These are phyloP conservation scores for Chironomus riparius DNA, from an alignment of 2,888 invertebrate genomes.

Conservation along the genomic window DNA sequence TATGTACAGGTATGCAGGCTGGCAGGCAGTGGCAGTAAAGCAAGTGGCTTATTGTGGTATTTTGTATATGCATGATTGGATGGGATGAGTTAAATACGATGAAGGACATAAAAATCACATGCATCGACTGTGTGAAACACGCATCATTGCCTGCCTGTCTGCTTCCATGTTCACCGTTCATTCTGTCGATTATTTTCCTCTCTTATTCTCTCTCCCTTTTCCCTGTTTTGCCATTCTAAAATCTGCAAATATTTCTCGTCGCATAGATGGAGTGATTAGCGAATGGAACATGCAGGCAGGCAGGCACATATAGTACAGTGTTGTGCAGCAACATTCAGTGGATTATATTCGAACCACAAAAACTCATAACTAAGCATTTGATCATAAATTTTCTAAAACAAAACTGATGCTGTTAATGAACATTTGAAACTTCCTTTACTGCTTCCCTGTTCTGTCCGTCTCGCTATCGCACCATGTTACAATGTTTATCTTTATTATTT, in stretches of 20 bases:
- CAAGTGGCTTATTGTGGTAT: too few relatives aligned
- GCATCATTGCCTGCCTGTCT: neutral
- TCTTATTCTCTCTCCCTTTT: too few relatives aligned
- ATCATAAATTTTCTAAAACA: constrained; percentile 1
- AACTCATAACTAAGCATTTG: constrained; percentile 16
- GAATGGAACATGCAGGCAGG: neutral
- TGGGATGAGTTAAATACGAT: neutral
- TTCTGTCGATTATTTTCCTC: too few relatives aligned
- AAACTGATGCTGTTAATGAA: neutral
- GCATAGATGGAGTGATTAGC: neutral
- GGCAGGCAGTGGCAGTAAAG: neutral
- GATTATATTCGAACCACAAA: constrained; percentile 9
- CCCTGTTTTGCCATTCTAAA: neutral
- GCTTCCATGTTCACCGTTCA: too few relatives aligned
- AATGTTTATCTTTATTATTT: neutral
- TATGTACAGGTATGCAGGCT: neutral
- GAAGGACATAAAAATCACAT: neutral
- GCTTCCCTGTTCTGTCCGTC: neutral
- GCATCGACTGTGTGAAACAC: neutral
- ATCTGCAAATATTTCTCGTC: neutral
- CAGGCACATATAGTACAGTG: too few relatives aligned
- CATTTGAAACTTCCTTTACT: neutral
- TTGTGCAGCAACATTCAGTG: neutral
- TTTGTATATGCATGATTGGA: too few relatives aligned
- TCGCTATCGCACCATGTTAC: neutral